Base-by-base conservation (phyloP, 2,113 vertebrate genomes). In the Bostrychus sinensis region DNA sequence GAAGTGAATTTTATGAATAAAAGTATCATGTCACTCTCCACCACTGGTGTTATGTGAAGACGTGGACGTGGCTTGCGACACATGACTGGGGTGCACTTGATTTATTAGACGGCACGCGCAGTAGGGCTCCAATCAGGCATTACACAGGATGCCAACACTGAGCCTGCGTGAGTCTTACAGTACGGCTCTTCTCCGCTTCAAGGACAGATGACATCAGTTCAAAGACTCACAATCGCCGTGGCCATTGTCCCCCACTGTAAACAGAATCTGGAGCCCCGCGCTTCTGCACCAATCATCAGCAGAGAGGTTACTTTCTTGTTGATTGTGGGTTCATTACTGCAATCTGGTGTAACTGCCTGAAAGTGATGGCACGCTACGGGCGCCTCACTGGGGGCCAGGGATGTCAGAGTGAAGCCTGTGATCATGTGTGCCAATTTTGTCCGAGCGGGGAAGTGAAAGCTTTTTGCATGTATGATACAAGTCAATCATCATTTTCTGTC, bases 41-140 rank as follows among this genome's bases (percentile, higher is more conserved):
- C n/a, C n/a, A n/a, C n/a, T n/a, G n/a, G n/a, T n/a, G n/a, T n/a
- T n/a, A n/a, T n/a, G n/a, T n/a, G n/a, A n/a, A n/a, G n/a, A n/a
- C n/a, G n/a, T n/a, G n/a, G n/a, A n/a, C n/a, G n/a, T n/a, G n/a
- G n/a, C n/a, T n/a, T n/a, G n/a, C n/a, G n/a, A n/a, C n/a, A n/a
- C n/a, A 22, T 13, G 38, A 62, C 66, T 39, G 19, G 36, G 50
- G 42, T 17, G 37, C 0, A 34, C 43, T 75, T 83, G 84, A 89
- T 89, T 87, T 86, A 89, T 89, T 70, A 78, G 76, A 80, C 70
- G 56, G 74, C 74, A 75, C 65, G 65, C 82, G 41, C 83, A 71
- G 80, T 20, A 55, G 89, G 84, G 76, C 73, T 82, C 75, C 78
- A 91, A 88, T 87, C 81, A 85, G n/a, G 64, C 75, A 54, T 71